These are phyloP conservation scores for Epizoanthus illoricatus DNA, from an alignment of 92 coral and sea anemone species.

Conservation along the genomic window DNA sequence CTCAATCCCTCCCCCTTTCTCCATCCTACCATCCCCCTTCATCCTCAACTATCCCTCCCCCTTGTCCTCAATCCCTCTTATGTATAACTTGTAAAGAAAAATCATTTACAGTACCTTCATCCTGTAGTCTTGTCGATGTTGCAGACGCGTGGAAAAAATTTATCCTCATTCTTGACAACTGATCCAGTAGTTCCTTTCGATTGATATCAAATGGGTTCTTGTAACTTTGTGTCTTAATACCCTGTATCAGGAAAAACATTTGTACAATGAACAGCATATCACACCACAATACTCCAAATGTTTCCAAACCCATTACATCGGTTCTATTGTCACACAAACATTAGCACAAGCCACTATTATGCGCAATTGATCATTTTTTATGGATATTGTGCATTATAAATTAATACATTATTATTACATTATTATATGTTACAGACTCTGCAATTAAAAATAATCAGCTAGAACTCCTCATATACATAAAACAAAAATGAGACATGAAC, in stretches of 20 bases:
- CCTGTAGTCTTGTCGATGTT: conserved; percentile 94
- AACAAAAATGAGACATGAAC: too few relatives aligned
- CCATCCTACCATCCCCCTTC: too few relatives aligned
- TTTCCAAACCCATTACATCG: background rate
- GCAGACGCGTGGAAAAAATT: conserved; percentile 96
- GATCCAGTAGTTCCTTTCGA: conserved; percentile 88
- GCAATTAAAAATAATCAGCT: too few relatives aligned
- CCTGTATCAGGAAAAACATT: conserved; percentile 37
- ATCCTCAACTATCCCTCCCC: too few relatives aligned
- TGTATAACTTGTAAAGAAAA: background rate
- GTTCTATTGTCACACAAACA: background rate
- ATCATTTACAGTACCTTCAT: conserved; percentile 65
- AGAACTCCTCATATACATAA: too few relatives aligned
- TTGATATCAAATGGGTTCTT: conserved; percentile 96
- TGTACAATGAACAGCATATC: background rate
- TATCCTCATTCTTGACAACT: conserved; percentile 95
- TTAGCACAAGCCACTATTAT: too few relatives aligned
- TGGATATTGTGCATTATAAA: too few relatives aligned
- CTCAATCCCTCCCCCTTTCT: too few relatives aligned
- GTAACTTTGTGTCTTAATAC: conserved; percentile 77
- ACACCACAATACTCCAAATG: background rate
- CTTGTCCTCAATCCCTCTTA: too few relatives aligned
- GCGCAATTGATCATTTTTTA: too few relatives aligned
- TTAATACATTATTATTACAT: too few relatives aligned
- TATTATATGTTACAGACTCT: too few relatives aligned